Evolutionary conservation across 1,140 invertebrate genomes (phyloP).

Genomic region (Acyrthosiphon pisum): DNA sequence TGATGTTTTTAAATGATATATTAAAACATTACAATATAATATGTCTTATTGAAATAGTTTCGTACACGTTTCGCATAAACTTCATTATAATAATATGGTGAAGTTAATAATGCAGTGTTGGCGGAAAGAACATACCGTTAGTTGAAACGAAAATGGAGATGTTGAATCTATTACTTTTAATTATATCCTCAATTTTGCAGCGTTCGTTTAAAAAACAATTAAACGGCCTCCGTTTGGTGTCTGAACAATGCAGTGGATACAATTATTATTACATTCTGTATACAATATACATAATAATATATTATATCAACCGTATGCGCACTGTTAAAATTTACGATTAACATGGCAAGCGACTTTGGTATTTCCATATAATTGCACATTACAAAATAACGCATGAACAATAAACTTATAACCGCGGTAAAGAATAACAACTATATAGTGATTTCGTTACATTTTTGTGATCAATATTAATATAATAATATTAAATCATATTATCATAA

Average conservation of each 20-base stretch:
- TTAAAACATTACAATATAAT: neutral
- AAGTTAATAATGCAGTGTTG: neutral
- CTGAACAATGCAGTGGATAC: neutral
- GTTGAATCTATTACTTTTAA: constrained; percentile 7
- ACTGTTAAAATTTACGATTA: constrained; percentile 18
- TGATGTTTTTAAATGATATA: neutral
- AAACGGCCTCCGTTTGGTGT: neutral
- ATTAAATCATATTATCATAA: too few relatives aligned
- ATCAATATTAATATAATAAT: neutral
- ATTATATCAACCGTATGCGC: neutral
- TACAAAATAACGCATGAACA: neutral
- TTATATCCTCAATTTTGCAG: neutral
- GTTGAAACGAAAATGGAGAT: neutral
- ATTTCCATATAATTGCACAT: neutral
- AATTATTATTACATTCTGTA: neutral
- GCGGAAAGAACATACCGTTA: constrained; percentile 9
- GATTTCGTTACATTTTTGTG: neutral
- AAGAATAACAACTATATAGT: neutral
- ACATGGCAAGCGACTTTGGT: neutral
- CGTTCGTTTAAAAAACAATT: constrained; percentile 11
- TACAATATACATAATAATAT: neutral
- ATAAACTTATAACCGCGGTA: neutral
- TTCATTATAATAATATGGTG: neutral
- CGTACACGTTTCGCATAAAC: neutral
- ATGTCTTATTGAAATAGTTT: neutral